These are phyloP conservation scores for Mesorhabditis spiculigera DNA, from an alignment of 2,888 invertebrate genomes.

Conservation along the genomic window DNA sequence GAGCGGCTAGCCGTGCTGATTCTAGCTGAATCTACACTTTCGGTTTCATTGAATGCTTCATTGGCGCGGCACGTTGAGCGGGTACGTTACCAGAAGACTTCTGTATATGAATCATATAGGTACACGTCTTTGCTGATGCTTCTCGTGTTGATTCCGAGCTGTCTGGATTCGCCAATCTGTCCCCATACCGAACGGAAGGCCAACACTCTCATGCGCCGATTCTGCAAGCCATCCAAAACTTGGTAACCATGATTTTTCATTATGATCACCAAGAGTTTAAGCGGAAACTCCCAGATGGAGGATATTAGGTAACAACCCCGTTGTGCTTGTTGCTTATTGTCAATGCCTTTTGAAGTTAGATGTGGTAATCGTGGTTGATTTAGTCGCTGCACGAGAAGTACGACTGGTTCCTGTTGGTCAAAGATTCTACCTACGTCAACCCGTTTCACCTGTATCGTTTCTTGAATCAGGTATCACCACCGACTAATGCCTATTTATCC, in stretches of 20 bases:
- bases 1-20: conserved; percentile 84
- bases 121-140: conserved; percentile 46
- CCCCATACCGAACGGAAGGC: conserved; percentile 34
- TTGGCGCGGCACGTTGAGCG: conserved; percentile 79
- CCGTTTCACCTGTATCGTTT: conserved; percentile 73
- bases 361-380: conserved; percentile 12
- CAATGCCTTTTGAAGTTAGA: not conserved
- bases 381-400: conserved; percentile 69
- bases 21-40: conserved; percentile 72
- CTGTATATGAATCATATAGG: conserved; percentile 8
- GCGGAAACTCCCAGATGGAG: too few species aligned
- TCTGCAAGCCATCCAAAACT: conserved; percentile 31
- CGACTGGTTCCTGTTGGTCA: conserved; percentile 85
- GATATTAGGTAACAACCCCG: not conserved
- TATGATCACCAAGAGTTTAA: too few species aligned
- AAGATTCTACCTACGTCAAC: conserved; percentile 81
- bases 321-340: conserved; percentile 9
- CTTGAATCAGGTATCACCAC: conserved; percentile 60
- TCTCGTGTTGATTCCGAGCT: conserved; percentile 44
- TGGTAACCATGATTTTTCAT: conserved; percentile 11
- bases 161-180: conserved; percentile 38
- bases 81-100: conserved; percentile 71
- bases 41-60: conserved; percentile 82
- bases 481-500: not conserved
- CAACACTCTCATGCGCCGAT: conserved; percentile 34